Evolutionary conservation across 2,888 invertebrate species (phyloP), one percentile per base, ranked within the genome.

Genomic region (Quadroppia sp.): DNA sequence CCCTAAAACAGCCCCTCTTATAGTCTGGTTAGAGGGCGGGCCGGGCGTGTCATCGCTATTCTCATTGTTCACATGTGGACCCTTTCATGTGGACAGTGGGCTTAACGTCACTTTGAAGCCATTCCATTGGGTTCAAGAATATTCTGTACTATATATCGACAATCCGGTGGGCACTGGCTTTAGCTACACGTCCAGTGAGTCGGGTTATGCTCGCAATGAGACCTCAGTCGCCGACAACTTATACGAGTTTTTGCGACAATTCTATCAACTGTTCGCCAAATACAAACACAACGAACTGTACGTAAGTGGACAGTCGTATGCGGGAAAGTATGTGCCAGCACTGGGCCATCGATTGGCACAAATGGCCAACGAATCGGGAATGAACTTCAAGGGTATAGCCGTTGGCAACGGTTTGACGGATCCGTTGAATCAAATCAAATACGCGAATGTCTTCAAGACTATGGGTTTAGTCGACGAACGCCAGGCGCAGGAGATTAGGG

Each of bases 101-200:
- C 3, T 50, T 3, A 50, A 50, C 2, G 25, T 59, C 1, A 59
- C 9, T 9, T 7, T 25, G 2, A 28, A 59, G 7, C 15, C 25
- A 9, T 28, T 28, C 20, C 28, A 28, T 15, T 59, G 25, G 30
- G 7, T 7, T 59, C 56, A 28, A 15, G 30, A 59, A 1, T 59
- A 20, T 28, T 59, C 56, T 1, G 28, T 59, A 13, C 1, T 59
- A n/a, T 59, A 59, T 28, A 30, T 59, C 15, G 56, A 59, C 20
- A 59, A 59, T 59, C 56, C 56, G 3, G 56, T 59, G 11, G 56
- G 56, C 28, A 59, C 56, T 13, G 56, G 56, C 13, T 59, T 15
- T 59, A 59, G 56, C 20, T 59, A 28, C 17, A 59, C 56, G 9
- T 6, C 17, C 4, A 15, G 13, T 13, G 15, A 2, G 2, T 13